A percentile compares a stretch with the other conserved stretches of the same genome.
Evolutionary conservation across 2,113 vertebrate species (phyloP).

Genomic region (Mormyrus iriodes): DNA sequence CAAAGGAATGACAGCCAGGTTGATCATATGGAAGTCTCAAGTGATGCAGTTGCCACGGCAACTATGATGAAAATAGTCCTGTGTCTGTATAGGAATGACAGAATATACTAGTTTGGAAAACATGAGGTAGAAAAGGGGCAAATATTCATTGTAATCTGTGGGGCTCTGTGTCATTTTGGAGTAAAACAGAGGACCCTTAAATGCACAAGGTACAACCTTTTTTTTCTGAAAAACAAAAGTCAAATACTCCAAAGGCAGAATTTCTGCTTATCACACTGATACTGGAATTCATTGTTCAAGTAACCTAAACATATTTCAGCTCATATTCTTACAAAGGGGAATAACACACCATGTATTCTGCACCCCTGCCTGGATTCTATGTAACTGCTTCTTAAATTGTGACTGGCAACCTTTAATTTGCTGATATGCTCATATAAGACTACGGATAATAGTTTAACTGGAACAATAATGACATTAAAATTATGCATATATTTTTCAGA

Average conservation of each 20-base stretch:
- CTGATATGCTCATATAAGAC: background rate
- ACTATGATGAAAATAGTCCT: conserved; percentile 17
- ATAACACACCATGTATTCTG: background rate
- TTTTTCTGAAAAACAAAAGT: background rate
- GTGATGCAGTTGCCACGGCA: conserved; percentile 20
- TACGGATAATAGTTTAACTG: background rate
- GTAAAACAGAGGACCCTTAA: background rate
- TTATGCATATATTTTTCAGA: background rate
- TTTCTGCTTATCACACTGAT: background rate
- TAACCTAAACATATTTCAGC: background rate
- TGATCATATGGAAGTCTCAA: conserved; percentile 20
- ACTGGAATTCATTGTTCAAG: background rate
- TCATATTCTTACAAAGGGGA: background rate
- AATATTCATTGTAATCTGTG: background rate
- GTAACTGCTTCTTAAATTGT: background rate
- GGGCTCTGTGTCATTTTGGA: background rate
- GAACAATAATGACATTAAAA: background rate
- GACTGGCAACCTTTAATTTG: background rate
- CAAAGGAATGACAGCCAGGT: background rate
- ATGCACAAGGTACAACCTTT: background rate
- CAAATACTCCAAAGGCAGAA: background rate
- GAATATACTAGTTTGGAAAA: conserved; percentile 1
- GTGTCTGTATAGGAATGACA: conserved; percentile 18
- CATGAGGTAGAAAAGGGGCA: too few relatives aligned
- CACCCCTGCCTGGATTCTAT: background rate